Base-by-base conservation (phyloP, 2,888 invertebrate genomes). In the Cantharis lateralis region DNA sequence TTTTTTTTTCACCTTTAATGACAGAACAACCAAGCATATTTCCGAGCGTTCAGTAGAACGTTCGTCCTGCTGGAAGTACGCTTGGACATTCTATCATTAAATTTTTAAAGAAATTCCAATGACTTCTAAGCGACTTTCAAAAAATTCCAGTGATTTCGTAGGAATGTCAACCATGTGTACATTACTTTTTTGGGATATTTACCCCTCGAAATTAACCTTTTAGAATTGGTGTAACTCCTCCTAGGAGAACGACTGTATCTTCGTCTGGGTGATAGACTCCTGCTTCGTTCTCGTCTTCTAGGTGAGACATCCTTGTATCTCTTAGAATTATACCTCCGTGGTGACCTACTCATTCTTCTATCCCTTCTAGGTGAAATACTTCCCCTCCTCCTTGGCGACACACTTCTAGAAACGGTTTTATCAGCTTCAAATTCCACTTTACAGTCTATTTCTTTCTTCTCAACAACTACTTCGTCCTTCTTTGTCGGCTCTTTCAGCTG, bases 191-290 rank as follows among this genome's bases (percentile, higher is more conserved):
- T n/a, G 18, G 18, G 18, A 18, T 18, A 18, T 18, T 18, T 18
- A 18, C 18, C 18, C 18, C 18, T 18, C 5, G 24, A 24, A 20
- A 66, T n/a, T 66, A 48, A 66, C 64, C 64, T 66, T 66, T 66
- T 66, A 3, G 64, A 66, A 66, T 24, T n/a, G 2, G 15, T 20
- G 64, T 66, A 66, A 26, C 77, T 72, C 32, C 80, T 70, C 68
- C 72, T 81, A 0, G 84, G 83, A 4, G 83, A 83, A 10, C 73
- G 68, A 7, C 68, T 24, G 15, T 70, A 61, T 15, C 82, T 66
- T 62, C 78, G 80, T 78, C 81, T 78, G 62, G 79, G 61, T 7
- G 76, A 72, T 11, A 32, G 3, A 11, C 28, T 71, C 24, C 68
- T 32, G 11, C 74, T 69, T 32, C 76, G 62, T 10, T 72, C 71